phyloP scores from a whole-genome alignment of 2,113 vertebrate genomes.

The Cephalopterus ornatus region DNA sequence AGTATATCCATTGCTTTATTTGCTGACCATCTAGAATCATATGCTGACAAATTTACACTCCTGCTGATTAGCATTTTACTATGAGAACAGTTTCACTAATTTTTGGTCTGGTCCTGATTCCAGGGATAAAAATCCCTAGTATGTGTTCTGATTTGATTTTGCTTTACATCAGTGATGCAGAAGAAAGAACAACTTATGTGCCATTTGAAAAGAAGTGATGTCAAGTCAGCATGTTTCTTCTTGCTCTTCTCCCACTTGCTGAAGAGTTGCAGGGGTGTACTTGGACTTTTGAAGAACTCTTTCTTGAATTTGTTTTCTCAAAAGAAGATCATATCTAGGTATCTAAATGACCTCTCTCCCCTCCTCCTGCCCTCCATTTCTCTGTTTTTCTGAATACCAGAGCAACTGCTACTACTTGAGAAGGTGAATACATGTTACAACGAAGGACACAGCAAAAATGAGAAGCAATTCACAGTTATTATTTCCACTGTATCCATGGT shows the following conservation, averaged over 20 bases:
- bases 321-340: not conserved
- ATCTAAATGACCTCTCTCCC: not conserved
- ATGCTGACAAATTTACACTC: not conserved
- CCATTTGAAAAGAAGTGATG: not conserved
- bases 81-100: not conserved
- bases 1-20: not conserved
- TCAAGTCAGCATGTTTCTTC: not conserved
- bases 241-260: not conserved
- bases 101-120: not conserved
- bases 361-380: no score
- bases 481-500: slow-evolving; percentile 68
- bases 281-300: not conserved
- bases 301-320: not conserved
- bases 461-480: slow-evolving; percentile 46
- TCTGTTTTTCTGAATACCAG: not conserved
- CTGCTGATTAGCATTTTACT: not conserved
- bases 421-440: not conserved
- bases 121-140: not conserved
- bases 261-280: not conserved
- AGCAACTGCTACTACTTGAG: not conserved
- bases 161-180: not conserved
- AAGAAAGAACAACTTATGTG: not conserved
- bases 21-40: not conserved
- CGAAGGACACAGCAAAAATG: slow-evolving; percentile 45
- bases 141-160: not conserved